Base-by-base conservation (phyloP, 2,888 invertebrate species). In the Ptilodon capucinus region DNA sequence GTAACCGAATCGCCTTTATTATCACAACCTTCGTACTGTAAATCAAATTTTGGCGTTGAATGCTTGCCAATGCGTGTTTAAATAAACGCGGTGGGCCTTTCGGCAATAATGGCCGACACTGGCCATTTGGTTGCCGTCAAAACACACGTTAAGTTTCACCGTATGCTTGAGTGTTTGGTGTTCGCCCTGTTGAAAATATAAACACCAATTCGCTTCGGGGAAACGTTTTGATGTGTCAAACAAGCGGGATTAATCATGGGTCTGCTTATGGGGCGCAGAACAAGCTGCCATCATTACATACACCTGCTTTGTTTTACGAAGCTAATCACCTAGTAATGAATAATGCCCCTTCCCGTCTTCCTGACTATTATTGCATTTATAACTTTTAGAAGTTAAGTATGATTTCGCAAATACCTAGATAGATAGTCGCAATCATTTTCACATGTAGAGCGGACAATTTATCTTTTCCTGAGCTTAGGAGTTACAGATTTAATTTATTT, bases 11-110 rank as follows among this genome's bases (percentile, higher is more conserved):
- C 46, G 23, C 17, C 42, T 35, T 44, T 62, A 60, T 60, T 62
- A 56, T 65, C 47, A 64, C 62, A 68, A 68, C 57, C 55, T 60
- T 50, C 57, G 54, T 68, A 65, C 66, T 64, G 62, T 75, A 73
- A 76, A 77, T 72, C 68, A 71, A 64, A 68, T 57, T 70, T 67
- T 61, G 61, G 59, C 57, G 64, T 76, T 75, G 79, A 74, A 74
- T 66, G 64, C 48, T 53, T 76, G 79, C 78, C 79, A 79, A 75
- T 69, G 59, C 49, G 48, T 45, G 40, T 62, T 68, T 67, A 72
- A 74, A 72, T 73, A 73, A 70, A 67, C 63, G 58, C 25, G 14
- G 16, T 9, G 40, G 40, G 44, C 46, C 46, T 47, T 62, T 56
- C 59, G 44, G 50, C 47, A 60, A 62, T 60, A 54, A 53, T 48